phyloP scores from a whole-genome alignment of 2,797 vertebrate species.

The Vultur gryphus region DNA sequence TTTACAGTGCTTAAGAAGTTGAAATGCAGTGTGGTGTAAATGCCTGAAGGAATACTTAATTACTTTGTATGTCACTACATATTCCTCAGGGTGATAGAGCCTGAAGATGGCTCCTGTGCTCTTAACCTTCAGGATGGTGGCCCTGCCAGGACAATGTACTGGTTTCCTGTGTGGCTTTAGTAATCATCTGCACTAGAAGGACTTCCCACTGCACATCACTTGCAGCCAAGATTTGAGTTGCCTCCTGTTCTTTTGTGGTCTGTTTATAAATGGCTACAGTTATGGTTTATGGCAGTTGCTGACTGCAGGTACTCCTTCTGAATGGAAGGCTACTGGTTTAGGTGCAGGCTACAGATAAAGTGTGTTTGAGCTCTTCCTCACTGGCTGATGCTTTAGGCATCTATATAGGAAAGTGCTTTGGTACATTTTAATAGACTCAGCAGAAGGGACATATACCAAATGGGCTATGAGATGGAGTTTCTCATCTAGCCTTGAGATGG shows the following conservation, averaged over 20 bases:
- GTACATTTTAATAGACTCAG: neutral
- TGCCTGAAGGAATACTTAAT: neutral
- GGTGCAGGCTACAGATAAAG: neutral
- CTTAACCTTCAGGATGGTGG: neutral
- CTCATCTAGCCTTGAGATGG: neutral
- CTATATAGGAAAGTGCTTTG: neutral
- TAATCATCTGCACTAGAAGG: neutral
- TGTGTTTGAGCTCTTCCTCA: neutral
- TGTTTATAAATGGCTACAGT: neutral
- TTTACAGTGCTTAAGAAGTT: neutral
- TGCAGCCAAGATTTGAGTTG: neutral
- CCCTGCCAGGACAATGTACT: neutral
- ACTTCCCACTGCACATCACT: neutral
- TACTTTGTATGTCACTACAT: fast-evolving
- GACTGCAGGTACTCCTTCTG: neutral
- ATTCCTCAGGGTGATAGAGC: neutral
- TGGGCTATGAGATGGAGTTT: neutral
- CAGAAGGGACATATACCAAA: neutral
- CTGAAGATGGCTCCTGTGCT: neutral
- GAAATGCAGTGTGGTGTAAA: neutral
- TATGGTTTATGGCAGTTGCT: neutral
- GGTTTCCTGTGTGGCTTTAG: neutral
- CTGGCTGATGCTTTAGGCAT: neutral
- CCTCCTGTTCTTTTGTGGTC: neutral
- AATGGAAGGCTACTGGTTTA: neutral